A percentile compares a stretch with the other conserved stretches of the same genome.
phyloP scores from a whole-genome alignment of 2,888 invertebrate species.

The Leptinotarsa rubiginosa region DNA sequence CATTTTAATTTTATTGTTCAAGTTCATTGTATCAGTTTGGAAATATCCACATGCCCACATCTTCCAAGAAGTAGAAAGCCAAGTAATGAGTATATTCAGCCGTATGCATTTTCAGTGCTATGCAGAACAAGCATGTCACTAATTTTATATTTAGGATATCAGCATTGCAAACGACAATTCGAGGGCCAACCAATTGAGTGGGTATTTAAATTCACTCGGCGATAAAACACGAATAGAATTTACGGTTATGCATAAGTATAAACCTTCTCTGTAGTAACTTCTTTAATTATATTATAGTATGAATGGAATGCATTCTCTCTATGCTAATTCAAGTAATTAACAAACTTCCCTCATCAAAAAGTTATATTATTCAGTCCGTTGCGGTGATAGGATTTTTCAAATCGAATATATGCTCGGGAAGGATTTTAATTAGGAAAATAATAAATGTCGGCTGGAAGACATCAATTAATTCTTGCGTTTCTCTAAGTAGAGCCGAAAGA shows the following conservation, averaged over 20 bases:
- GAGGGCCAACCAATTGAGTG: slow-evolving; percentile 24
- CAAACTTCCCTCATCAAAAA: slow-evolving; percentile 43
- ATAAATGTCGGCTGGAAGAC: slow-evolving; percentile 24
- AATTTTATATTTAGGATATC: neutral
- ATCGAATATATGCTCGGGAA: slow-evolving; percentile 24
- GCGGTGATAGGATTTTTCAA: slow-evolving; percentile 31
- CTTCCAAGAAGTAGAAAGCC: too few species aligned
- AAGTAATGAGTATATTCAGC: too few species aligned
- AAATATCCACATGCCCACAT: too few species aligned
- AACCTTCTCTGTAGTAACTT: slow-evolving; percentile 33
- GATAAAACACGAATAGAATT: slow-evolving; percentile 39
- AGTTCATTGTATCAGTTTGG: too few species aligned
- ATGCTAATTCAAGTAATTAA: slow-evolving; percentile 40
- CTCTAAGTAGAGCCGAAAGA: slow-evolving; percentile 22
- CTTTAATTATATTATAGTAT: slow-evolving; percentile 33
- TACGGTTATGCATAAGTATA: slow-evolving; percentile 34
- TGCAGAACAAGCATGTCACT: too few species aligned
- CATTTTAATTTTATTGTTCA: too few species aligned
- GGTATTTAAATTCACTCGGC: slow-evolving; percentile 26
- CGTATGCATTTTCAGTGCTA: too few species aligned
- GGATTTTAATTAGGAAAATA: slow-evolving; percentile 27
- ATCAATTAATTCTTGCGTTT: slow-evolving; percentile 23
- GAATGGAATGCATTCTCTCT: slow-evolving; percentile 31
- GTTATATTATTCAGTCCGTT: slow-evolving; percentile 38
- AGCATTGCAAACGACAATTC: slow-evolving; percentile 6